These are phyloP conservation scores for Helicoverpa zea DNA, from an alignment of 1,140 invertebrate species.

Conservation along the genomic window DNA sequence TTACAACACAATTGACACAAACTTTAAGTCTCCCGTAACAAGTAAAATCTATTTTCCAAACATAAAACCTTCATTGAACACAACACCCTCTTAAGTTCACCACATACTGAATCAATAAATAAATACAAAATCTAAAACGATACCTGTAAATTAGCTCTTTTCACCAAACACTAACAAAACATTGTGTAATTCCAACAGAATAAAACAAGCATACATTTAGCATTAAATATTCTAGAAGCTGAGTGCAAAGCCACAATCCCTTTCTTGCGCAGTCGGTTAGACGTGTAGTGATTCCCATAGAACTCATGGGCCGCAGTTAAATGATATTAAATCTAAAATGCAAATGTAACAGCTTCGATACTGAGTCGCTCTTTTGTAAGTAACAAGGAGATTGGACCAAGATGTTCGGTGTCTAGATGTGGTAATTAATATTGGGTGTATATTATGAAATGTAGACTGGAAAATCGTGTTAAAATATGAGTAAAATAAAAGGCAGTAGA, in stretches of 20 bases:
- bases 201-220: not conserved
- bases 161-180: not conserved
- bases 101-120: not conserved
- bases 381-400: conserved; percentile 49
- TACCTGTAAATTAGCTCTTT: not conserved
- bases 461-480: no score
- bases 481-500: no score
- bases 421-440: not conserved
- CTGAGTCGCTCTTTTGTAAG: conserved; percentile 56
- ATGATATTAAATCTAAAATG: conserved; percentile 69
- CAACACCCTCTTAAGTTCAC: not conserved
- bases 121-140: not conserved
- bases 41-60: no score
- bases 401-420: conserved; percentile 37
- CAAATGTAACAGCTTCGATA: conserved; percentile 60
- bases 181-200: not conserved
- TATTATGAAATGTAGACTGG: no score
- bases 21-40: no score
- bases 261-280: conserved; percentile 6
- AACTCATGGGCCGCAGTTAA: conserved; percentile 52
- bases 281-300: conserved; percentile 16
- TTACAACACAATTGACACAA: no score
- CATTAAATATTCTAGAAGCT: conserved; percentile 10
- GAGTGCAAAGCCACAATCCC: conserved; percentile 6
- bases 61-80: no score